Evolutionary conservation across 2,797 vertebrate genomes (phyloP), one percentile per base, ranked within the genome.

Genomic region (Siniperca scherzeri): DNA sequence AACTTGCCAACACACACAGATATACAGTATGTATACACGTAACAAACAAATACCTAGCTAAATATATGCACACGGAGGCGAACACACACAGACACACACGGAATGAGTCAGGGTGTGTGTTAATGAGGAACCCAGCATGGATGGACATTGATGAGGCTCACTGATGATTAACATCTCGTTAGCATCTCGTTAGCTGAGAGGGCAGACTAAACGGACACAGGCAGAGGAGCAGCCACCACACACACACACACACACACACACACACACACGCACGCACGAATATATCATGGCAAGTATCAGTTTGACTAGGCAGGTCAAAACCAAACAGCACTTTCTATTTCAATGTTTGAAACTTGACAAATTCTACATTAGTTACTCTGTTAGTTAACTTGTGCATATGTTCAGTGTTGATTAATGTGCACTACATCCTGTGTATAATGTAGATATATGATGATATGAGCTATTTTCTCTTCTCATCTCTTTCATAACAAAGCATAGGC

Each of bases 151-250:
- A 93, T 87, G 88, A 78, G 90, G 87, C 89, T 93, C 90, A 80
- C 64, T 92, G 90, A 89, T 88, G 87, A 94, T 94, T 94, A 93
- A 90, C 91, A 93, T 92, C 87, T 91, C 88, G 91, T 95, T 91
- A 95, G 87, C 91, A 91, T 91, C 62, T 86, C 80, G 71, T 91
- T 82, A 86, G 74, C 56, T 77, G 86, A 90, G 83, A 93, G 88
- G 84, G 85, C 83, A 88, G 79, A 87, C 84, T 89, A 85, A 91
- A 89, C 66, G 81, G 83, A 89, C 80, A 87, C 82, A 74, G 82
- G 79, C 78, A 75, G 78, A 56, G 69, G 80, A 70, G 67, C 80
- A 76, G 48, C 30, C 17, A 25, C 33, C 21, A 56, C 61, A 50
- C 50, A 61, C 66, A 55, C 57, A 55, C 61, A 69, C 44, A 48